Evolutionary conservation across 2,113 vertebrate genomes (phyloP).

Genomic region (Sapajus apella): DNA sequence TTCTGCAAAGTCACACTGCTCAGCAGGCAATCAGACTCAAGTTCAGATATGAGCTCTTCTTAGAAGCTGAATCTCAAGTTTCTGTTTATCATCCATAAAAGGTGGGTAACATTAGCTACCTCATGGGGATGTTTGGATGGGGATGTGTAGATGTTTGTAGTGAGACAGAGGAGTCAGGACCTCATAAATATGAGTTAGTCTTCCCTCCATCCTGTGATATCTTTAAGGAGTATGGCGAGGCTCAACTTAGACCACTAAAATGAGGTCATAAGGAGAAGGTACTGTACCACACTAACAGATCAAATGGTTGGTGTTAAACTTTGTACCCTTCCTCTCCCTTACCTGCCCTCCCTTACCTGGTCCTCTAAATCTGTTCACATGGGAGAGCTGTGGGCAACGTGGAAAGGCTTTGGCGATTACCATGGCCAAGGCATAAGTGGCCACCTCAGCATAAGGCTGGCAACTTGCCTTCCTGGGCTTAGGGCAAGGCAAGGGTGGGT

Average conservation of each 20-base stretch:
- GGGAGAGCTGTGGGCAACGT: neutral
- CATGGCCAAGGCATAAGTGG: neutral
- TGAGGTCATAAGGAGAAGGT: neutral
- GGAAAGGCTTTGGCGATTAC: neutral
- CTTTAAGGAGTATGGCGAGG: neutral
- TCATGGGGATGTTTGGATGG: neutral
- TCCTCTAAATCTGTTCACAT: neutral
- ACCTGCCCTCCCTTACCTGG: neutral
- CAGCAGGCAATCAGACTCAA: neutral
- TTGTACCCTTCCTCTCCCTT: neutral
- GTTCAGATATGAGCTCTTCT: neutral
- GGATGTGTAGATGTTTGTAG: neutral
- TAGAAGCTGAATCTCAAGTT: neutral
- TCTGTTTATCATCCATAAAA: neutral
- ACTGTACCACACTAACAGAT: neutral
- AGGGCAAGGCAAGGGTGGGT: neutral
- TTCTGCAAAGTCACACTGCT: neutral
- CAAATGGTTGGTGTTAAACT: neutral
- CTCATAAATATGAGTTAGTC: neutral
- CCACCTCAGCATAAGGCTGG: neutral
- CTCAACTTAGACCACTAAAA: neutral
- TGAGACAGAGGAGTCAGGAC: neutral
- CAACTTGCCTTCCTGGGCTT: neutral
- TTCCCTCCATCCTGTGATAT: neutral
- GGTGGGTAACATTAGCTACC: no score